Conservation (phyloP, 2,888 invertebrate species). For the Dolomedes plantarius region DNA sequence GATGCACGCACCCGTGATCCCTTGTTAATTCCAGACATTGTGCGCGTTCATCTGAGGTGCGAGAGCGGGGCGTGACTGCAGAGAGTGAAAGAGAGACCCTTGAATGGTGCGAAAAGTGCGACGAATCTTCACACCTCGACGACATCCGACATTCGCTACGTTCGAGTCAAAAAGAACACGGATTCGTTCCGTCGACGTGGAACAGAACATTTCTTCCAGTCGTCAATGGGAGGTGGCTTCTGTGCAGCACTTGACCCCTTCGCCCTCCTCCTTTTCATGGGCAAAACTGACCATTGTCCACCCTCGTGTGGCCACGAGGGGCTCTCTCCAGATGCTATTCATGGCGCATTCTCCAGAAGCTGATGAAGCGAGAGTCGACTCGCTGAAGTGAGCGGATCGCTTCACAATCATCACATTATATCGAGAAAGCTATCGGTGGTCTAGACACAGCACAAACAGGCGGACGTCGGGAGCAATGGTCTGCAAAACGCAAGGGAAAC, state of each 20-base stretch:
- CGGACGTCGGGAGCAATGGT: no score
- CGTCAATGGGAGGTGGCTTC: neutral
- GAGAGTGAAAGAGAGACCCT: neutral
- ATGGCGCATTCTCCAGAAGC: neutral
- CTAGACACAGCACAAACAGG: no score
- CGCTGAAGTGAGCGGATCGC: neutral
- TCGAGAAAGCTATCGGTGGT: no score
- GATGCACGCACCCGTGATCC: neutral
- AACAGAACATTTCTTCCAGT: neutral
- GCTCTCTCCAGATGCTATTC: neutral
- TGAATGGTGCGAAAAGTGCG: neutral
- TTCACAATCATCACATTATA: neutral
- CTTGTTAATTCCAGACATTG: neutral
- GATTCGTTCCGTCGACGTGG: neutral
- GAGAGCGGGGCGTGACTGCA: neutral
- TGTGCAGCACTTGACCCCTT: slow-evolving; percentile 1
- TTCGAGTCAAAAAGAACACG: neutral
- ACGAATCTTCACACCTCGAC: slow-evolving; percentile 6
- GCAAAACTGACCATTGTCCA: neutral
- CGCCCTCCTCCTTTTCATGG: neutral
- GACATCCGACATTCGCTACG: slow-evolving; percentile 6
- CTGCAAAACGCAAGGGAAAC: no score
- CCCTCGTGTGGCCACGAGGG: neutral
- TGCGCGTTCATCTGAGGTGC: neutral
- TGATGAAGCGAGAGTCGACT: neutral